These are phyloP conservation scores for Catagonus wagneri DNA, from an alignment of 2,113 vertebrate genomes.

Conservation along the genomic window DNA sequence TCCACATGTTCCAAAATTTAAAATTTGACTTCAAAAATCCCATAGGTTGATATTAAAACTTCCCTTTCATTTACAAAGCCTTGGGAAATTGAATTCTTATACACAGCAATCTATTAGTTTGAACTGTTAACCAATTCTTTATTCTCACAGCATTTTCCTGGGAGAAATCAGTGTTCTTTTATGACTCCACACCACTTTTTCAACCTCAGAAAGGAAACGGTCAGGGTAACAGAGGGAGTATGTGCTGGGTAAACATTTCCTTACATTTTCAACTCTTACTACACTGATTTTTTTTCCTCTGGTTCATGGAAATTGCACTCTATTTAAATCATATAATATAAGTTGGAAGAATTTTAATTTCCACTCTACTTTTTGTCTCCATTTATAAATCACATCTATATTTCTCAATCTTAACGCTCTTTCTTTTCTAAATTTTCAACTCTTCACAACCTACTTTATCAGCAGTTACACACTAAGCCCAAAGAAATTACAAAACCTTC, in stretches of 20 bases:
- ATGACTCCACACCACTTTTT: slow-evolving; percentile 40
- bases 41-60: slow-evolving; percentile 66
- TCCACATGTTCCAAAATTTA: slow-evolving; percentile 56
- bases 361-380: slow-evolving; percentile 69
- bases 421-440: slow-evolving; percentile 36
- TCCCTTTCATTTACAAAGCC: slow-evolving; percentile 66
- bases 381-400: slow-evolving; percentile 60
- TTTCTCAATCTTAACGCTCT: slow-evolving; percentile 25
- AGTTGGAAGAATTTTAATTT: slow-evolving; percentile 79
- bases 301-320: slow-evolving; percentile 73
- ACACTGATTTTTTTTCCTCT: slow-evolving; percentile 74
- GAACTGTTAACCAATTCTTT: slow-evolving; percentile 62
- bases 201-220: slow-evolving; percentile 39
- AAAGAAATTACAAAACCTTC: background rate
- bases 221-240: background rate
- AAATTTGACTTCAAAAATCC: slow-evolving; percentile 69
- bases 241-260: slow-evolving; percentile 71
- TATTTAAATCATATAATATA: slow-evolving; percentile 80
- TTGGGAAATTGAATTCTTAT: slow-evolving; percentile 62
- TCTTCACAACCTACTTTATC: slow-evolving; percentile 35
- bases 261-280: slow-evolving; percentile 61
- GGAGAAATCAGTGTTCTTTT: slow-evolving; percentile 71
- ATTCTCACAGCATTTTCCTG: slow-evolving; percentile 60
- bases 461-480: slow-evolving; percentile 22
- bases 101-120: slow-evolving; percentile 14